These are phyloP conservation scores for Ornithoptera alexandrae DNA, from an alignment of 2,888 invertebrate genomes.

Conservation along the genomic window DNA sequence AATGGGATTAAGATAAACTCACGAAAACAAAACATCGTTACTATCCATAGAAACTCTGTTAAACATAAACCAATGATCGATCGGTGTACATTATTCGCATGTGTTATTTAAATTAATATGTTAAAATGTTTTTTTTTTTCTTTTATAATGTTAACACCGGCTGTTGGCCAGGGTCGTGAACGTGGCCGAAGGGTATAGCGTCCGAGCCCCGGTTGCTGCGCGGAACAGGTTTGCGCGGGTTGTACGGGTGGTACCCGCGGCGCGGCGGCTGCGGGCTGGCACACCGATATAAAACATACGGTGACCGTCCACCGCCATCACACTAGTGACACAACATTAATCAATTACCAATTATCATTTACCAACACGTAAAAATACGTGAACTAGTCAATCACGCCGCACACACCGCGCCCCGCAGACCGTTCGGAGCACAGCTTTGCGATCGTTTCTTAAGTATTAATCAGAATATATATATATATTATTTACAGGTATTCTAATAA, in stretches of 20 bases:
- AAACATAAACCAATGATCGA: conserved; percentile 39
- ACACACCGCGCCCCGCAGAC: too few species aligned
- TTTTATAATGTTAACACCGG: conserved; percentile 27
- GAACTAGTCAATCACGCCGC: too few species aligned
- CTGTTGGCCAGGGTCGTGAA: conserved; percentile 24
- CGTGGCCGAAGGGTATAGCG: conserved; percentile 23
- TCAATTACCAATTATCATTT: too few species aligned
- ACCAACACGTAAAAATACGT: too few species aligned
- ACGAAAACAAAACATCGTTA: conserved; percentile 32
- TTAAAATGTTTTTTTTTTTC: too few species aligned
- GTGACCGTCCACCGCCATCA: too few species aligned
- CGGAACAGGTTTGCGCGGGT: conserved; percentile 30
- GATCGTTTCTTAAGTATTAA: conserved; percentile 54
- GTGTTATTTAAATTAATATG: conserved; percentile 8
- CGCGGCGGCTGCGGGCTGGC: too few species aligned
- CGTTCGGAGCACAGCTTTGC: conserved; percentile 1
- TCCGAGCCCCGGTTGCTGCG: conserved; percentile 15
- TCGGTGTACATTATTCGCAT: conserved; percentile 39
- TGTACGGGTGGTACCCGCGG: background rate
- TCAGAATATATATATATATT: conserved; percentile 58
- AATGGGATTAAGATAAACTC: conserved; percentile 26
- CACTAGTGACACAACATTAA: too few species aligned
- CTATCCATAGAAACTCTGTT: conserved; percentile 40
- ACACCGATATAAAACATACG: too few species aligned
- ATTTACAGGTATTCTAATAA: conserved; percentile 77